Conservation (phyloP, 2,797 vertebrate genomes). For the Acanthurus tractus region DNA sequence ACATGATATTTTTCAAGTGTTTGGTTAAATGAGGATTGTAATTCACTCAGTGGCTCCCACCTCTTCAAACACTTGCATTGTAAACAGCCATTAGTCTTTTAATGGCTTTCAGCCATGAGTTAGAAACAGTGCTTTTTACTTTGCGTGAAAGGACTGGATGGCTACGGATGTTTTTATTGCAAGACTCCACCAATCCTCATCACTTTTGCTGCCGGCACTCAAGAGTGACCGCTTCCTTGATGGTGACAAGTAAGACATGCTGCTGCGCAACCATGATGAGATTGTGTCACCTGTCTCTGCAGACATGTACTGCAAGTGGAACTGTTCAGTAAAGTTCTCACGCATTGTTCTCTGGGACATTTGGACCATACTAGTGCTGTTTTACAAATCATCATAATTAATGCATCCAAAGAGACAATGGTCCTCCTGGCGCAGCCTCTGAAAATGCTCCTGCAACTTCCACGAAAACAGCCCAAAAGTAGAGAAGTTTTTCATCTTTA, state of each 20-base stretch:
- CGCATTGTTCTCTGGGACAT: conserved; percentile 1
- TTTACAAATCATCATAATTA: not conserved
- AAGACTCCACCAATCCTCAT: conserved; percentile 9
- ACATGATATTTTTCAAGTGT: conserved; percentile 32
- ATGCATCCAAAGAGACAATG: not conserved
- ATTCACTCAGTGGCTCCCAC: conserved; percentile 19
- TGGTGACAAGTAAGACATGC: not conserved
- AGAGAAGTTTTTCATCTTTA: not conserved
- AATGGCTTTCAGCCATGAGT: conserved; percentile 10
- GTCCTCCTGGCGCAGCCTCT: conserved; percentile 1
- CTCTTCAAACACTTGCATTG: conserved; percentile 28
- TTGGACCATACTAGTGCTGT: not conserved
- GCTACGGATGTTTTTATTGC: conserved; percentile 21
- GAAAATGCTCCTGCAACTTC: conserved; percentile 1
- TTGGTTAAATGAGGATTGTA: conserved; percentile 22
- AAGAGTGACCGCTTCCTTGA: conserved; percentile 3
- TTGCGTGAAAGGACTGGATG: not conserved
- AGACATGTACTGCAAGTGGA: conserved; percentile 8
- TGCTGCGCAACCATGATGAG: not conserved
- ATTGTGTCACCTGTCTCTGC: conserved; percentile 21
- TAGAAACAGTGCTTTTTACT: conserved; percentile 4
- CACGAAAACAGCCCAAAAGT: not conserved
- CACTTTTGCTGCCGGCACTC: not conserved
- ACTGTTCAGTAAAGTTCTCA: not conserved
- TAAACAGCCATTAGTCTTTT: conserved; percentile 20